Evolutionary conservation across 1,140 invertebrate species (phyloP), one percentile per base, ranked within the genome.

Genomic region (Drosophila malerkotliana): DNA sequence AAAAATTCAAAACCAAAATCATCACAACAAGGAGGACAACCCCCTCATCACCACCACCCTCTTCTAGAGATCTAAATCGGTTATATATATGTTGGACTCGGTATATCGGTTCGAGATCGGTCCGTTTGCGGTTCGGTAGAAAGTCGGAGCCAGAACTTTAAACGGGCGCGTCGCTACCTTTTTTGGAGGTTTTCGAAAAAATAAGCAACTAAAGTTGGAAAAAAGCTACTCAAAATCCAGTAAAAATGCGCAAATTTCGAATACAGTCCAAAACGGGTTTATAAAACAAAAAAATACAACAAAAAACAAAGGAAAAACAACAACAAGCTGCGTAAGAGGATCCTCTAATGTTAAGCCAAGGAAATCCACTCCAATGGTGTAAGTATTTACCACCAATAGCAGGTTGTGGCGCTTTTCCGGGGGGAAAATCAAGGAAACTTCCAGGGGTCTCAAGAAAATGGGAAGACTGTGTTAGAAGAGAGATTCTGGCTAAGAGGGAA

Each of bases 221-320:
- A 21, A 47, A 21, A 9, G 44, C 44, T 24, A 34, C 34, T 14
- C 18, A 41, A 39, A 10, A 52, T 9, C 49, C 41, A 53, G 47
- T 53, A 71, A 64, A 63, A 79, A 85, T 87, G 78, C 62, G 45
- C 32, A 59, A 64, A 62, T 63, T 77, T 85, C 81, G 73, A 85
- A 85, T 74, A 85, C 68, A 81, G 82, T 85, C 63, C 73, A 67
- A 77, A 67, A 49, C 77, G 81, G 64, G 55, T 77, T 71, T 56
- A 59, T 53, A 81, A 37, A 55, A n/a, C n/a, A n/a, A 73, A 41
- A 3, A 32, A 9, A 9, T 32, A 32, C 26, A 26, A 18, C 49
- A 18, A 53, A 60, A 64, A 71, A 45, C 34, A 44, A n/a, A 18
- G 18, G 18, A 18, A 18, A 21, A 60, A 54, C 47, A 63, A 71